These are phyloP conservation scores for Lepus timidus DNA, from an alignment of 2,113 vertebrate genomes.

Conservation along the genomic window DNA sequence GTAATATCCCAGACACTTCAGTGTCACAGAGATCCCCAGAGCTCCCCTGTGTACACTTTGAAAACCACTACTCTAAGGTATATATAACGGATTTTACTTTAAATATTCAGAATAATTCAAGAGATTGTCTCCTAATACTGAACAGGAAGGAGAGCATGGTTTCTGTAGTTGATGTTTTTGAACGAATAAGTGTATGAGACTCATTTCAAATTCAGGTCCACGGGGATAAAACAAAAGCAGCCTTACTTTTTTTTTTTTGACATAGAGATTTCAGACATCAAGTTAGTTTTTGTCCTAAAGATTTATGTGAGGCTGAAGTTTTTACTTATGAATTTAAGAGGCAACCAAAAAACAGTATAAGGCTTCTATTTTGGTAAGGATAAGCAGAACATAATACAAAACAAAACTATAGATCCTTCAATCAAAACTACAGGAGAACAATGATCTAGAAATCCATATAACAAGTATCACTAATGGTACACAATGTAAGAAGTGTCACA, in stretches of 20 bases:
- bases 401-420: neutral
- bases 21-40: neutral
- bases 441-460: neutral
- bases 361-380: neutral
- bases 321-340: neutral
- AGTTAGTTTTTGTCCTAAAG: neutral
- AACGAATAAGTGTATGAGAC: neutral
- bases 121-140: neutral
- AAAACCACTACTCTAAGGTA: neutral
- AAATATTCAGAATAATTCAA: neutral
- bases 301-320: neutral
- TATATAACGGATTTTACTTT: neutral
- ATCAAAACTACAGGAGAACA: neutral
- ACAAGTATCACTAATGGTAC: neutral
- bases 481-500: neutral
- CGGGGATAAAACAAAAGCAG: neutral
- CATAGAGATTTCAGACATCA: neutral
- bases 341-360: neutral
- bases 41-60: accelerated
- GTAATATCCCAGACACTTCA: neutral
- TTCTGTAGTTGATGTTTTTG: neutral
- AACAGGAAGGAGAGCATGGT: neutral
- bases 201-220: neutral
- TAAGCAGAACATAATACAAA: neutral
- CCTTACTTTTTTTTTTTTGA: neutral